Conservation (phyloP, 2,888 invertebrate genomes). For the Pseudeuparius sepicola region DNA sequence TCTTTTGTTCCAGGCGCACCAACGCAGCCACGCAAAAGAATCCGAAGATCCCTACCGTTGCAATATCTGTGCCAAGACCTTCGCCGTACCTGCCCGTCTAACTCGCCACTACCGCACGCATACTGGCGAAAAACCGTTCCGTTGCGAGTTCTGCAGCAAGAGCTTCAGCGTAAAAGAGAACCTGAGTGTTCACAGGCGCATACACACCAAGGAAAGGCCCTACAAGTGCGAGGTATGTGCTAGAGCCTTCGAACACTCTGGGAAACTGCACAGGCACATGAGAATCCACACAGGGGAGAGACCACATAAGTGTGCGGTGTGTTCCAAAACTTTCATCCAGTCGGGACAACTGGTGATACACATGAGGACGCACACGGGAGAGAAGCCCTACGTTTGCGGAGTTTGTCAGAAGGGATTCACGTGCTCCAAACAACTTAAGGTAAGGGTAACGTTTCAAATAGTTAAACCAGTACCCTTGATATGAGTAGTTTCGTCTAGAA, state of each 20-base stretch:
- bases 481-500: no score
- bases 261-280: conserved; percentile 83
- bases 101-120: conserved; percentile 81
- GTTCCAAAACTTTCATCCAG: conserved; percentile 84
- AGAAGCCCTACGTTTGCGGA: conserved; percentile 72
- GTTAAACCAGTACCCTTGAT: no score
- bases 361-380: conserved; percentile 77
- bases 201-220: conserved; percentile 85
- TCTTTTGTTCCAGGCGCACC: conserved; percentile 34
- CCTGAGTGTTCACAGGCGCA: conserved; percentile 78
- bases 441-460: no score
- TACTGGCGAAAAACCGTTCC: conserved; percentile 81
- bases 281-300: conserved; percentile 84
- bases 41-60: conserved; percentile 64
- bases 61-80: conserved; percentile 83
- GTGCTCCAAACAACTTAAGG: conserved; percentile 82
- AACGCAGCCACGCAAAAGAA: conserved; percentile 35
- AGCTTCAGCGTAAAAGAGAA: conserved; percentile 90
- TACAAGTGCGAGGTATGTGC: conserved; percentile 84
- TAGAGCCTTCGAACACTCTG: conserved; percentile 83
- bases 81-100: conserved; percentile 80
- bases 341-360: conserved; percentile 86
- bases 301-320: conserved; percentile 80
- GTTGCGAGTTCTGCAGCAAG: conserved; percentile 83
- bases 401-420: conserved; percentile 86